Base-by-base conservation (phyloP, 2,888 invertebrate species). In the Cheilosia impressa region DNA sequence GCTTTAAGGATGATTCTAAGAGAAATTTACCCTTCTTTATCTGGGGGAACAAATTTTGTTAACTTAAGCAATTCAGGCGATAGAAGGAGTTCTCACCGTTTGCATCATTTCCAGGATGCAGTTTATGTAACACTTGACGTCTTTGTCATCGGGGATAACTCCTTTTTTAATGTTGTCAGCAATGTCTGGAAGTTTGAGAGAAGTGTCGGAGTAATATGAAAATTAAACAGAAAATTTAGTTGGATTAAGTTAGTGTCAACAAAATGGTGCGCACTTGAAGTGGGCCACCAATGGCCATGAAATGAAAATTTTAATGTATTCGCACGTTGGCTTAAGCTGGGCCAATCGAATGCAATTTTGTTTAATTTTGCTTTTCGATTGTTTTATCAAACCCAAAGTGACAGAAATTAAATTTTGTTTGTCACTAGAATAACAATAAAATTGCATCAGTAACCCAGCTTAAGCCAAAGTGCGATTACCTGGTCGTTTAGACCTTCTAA, bases 51-150 rank as follows among this genome's bases (percentile, higher is more conserved):
- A 50, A 22, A 22, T 13, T n/a, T 62, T 9, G 4, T 24, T 24
- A 52, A 7, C 2, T 31, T 47, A 31, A 4, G 0, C 13, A 43
- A 24, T 7, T 24, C 5, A 22, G 2, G n/a, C 0, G 1, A 5
- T 24, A 10, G 6, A 34, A 52, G 9, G 19, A 17, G 6, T 4
- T 9, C 66, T 2, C 19, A 94, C 94, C 88, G 93, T 88, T 91
- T 94, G 94, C 90, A 93, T 93, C 92, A 93, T 93, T 84, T 92
- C 92, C 78, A 94, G 69, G 9, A 93, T 80, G 87, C 94, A 94
- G 83, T 92, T 92, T 68, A 93, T 91, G 84, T 94, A 94, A 84
- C 94, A 94, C 90, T 94, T 92, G 65, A 90, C 77, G 72, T 91
- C 90, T 88, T 90, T 90, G 43, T 90, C 90, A 31, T 90, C 89